These are phyloP conservation scores for Acanthochromis polyacanthus DNA, from an alignment of 2,113 vertebrate species.

Conservation along the genomic window DNA sequence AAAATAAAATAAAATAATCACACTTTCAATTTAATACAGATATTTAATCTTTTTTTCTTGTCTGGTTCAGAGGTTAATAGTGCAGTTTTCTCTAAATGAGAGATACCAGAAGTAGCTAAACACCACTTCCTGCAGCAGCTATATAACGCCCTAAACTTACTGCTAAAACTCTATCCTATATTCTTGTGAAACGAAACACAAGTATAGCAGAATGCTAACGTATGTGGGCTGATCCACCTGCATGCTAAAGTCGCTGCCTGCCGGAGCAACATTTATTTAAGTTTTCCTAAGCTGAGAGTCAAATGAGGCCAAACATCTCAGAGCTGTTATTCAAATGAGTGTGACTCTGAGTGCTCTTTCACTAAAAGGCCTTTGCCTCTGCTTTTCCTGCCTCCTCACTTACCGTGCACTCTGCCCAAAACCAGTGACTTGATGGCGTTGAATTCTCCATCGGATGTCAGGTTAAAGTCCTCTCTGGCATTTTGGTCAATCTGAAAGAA, in stretches of 20 bases:
- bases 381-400: constrained; percentile 28
- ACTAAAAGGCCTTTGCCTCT: constrained; percentile 1
- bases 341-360: background rate
- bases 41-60: no score
- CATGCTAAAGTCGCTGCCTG: no score
- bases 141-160: background rate
- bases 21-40: no score
- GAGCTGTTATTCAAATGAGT: constrained; percentile 28
- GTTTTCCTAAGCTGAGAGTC: background rate
- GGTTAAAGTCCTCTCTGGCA: constrained; percentile 71
- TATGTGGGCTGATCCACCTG: background rate
- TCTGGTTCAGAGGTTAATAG: no score
- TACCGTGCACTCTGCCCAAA: constrained; percentile 65
- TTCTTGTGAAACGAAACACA: background rate
- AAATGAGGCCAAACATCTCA: constrained; percentile 18
- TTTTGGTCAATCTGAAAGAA: constrained; percentile 68
- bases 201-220: no score
- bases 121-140: no score
- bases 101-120: background rate
- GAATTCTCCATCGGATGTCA: constrained; percentile 70
- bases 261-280: background rate
- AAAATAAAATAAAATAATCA: no score
- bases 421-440: constrained; percentile 59
- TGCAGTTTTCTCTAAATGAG: background rate
- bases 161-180: background rate